Conservation (phyloP, 1,140 invertebrate genomes). For the Ericerus pela region DNA sequence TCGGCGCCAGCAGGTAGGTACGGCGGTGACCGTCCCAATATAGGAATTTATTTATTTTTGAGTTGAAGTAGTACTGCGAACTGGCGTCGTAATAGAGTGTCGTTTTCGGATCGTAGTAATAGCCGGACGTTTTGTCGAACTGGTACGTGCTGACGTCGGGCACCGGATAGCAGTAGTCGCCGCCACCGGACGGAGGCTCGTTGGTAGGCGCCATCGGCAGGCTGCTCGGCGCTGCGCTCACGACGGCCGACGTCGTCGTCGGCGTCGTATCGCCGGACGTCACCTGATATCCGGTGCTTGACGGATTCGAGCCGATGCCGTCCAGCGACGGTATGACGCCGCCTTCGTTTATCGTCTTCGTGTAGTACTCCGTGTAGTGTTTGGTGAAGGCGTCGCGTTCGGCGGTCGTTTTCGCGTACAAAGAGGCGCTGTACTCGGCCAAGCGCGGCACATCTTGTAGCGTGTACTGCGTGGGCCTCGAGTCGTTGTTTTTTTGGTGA, state of each 20-base stretch:
- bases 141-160: conserved; percentile 85
- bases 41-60: conserved; percentile 74
- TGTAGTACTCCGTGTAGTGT: conserved; percentile 71
- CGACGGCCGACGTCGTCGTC: neutral
- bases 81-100: conserved; percentile 91
- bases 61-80: conserved; percentile 88
- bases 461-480: conserved; percentile 34
- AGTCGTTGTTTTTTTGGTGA: conserved; percentile 25
- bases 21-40: conserved; percentile 81
- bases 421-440: conserved; percentile 58
- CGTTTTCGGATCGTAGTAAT: conserved; percentile 87
- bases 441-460: conserved; percentile 54
- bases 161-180: conserved; percentile 37
- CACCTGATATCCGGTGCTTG: conserved; percentile 51
- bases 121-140: conserved; percentile 89
- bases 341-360: conserved; percentile 48
- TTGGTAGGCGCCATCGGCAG: neutral
- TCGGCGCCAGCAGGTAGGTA: conserved; percentile 61
- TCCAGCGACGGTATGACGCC: conserved; percentile 31
- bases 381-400: conserved; percentile 57
- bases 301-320: conserved; percentile 28
- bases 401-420: conserved; percentile 56
- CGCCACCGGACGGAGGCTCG: conserved; percentile 27
- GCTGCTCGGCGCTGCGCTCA: conserved; percentile 2
- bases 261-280: conserved; percentile 62